Evolutionary conservation across 2,888 invertebrate species (phyloP).

Genomic region (Gastrophysa polygoni): DNA sequence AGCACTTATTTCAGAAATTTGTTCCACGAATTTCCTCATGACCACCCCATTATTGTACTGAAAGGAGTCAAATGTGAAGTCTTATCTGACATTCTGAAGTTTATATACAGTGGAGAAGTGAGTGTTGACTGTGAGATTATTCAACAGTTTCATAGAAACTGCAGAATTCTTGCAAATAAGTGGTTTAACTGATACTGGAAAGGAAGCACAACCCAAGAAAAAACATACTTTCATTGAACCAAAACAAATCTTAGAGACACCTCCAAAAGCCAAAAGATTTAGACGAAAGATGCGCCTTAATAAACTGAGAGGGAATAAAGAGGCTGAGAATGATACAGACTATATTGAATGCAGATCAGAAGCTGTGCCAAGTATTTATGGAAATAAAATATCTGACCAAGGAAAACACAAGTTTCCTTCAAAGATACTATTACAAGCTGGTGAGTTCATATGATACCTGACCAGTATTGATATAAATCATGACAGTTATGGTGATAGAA

Average conservation of each 20-base stretch:
- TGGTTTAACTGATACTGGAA: constrained; percentile 60
- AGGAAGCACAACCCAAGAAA: constrained; percentile 9
- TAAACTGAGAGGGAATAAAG: constrained; percentile 2
- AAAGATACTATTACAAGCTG: constrained; percentile 19
- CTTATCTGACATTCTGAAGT: constrained; percentile 67
- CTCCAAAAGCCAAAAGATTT: constrained; percentile 12
- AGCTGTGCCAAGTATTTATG: constrained; percentile 21
- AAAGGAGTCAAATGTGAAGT: constrained; percentile 71
- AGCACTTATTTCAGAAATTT: constrained; percentile 72
- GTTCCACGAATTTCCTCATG: constrained; percentile 69
- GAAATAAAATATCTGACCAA: constrained; percentile 26
- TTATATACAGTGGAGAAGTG: constrained; percentile 74
- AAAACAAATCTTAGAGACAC: not conserved
- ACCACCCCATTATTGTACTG: constrained; percentile 71
- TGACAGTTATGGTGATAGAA: too few relatives aligned
- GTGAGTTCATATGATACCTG: constrained; percentile 14
- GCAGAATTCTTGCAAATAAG: constrained; percentile 69
- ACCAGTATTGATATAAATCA: not conserved
- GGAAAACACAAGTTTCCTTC: constrained; percentile 22
- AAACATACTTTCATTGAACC: not conserved
- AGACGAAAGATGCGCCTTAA: constrained; percentile 12
- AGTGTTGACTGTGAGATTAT: constrained; percentile 69
- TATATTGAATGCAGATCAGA: constrained; percentile 18
- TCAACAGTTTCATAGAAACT: constrained; percentile 68
- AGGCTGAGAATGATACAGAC: constrained; percentile 15